Evolutionary conservation across 2,888 invertebrate species (phyloP).

Genomic region (Philereme transversata): DNA sequence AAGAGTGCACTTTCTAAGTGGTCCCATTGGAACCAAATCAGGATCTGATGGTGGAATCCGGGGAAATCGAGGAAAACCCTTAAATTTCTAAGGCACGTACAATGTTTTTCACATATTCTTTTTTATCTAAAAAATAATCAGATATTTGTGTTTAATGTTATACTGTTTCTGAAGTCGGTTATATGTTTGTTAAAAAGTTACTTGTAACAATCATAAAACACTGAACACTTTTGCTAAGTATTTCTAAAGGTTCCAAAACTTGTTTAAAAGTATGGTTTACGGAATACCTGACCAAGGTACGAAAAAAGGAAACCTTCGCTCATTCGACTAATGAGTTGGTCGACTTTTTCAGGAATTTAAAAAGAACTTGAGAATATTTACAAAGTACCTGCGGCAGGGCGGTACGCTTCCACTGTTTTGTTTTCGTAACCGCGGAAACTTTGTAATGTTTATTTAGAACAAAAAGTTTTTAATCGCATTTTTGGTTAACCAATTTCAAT

Average conservation of each 20-base stretch:
- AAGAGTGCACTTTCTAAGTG: too few species aligned
- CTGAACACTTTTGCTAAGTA: too few species aligned
- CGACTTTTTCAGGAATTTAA: slow-evolving; percentile 55
- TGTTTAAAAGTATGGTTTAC: slow-evolving; percentile 23
- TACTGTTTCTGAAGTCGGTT: too few species aligned
- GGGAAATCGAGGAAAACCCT: too few species aligned
- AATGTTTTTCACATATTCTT: too few species aligned
- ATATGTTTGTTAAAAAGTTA: too few species aligned
- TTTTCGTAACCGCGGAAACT: slow-evolving; percentile 30
- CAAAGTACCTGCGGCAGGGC: slow-evolving; percentile 48
- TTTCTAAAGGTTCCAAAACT: neutral
- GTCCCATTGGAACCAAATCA: too few species aligned
- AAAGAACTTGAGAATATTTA: slow-evolving; percentile 49
- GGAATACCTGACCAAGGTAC: slow-evolving; percentile 42
- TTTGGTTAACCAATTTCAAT: slow-evolving; percentile 37
- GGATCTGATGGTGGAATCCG: too few species aligned
- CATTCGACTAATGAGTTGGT: slow-evolving; percentile 65
- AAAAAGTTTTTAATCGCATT: slow-evolving; percentile 35
- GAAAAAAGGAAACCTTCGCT: slow-evolving; percentile 56
- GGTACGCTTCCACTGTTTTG: slow-evolving; percentile 37
- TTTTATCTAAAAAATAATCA: too few species aligned
- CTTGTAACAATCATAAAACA: too few species aligned
- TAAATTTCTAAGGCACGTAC: too few species aligned
- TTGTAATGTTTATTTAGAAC: slow-evolving; percentile 39
- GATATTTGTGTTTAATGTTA: too few species aligned